Conservation (phyloP, 2,113 vertebrate species). For the Mastomys natalensis region DNA sequence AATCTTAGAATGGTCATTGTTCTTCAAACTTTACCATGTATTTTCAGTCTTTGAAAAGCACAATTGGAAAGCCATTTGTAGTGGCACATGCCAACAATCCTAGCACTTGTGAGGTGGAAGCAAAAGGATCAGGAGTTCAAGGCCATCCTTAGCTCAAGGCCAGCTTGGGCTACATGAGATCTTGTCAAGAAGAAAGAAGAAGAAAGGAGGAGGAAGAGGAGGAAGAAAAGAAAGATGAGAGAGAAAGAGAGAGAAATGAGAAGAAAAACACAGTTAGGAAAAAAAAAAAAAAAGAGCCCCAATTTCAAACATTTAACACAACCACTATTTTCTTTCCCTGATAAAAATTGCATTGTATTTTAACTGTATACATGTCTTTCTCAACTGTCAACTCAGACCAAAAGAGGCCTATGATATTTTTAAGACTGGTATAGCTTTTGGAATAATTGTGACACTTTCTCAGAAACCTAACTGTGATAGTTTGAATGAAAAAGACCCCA, state of each 20-base stretch:
- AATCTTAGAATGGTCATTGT: neutral
- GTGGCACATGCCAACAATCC: neutral
- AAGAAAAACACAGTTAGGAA: neutral
- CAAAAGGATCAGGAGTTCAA: neutral
- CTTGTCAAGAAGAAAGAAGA: neutral
- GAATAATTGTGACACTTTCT: neutral
- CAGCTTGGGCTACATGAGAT: neutral
- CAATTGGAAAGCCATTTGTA: neutral
- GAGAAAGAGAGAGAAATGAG: neutral
- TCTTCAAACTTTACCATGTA: neutral
- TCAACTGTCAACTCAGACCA: constrained; percentile 17
- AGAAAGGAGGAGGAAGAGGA: neutral
- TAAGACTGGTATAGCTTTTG: neutral
- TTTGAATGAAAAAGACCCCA: neutral
- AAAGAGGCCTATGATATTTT: neutral
- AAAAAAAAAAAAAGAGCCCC: neutral
- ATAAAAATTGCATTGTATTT: neutral
- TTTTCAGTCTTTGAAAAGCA: constrained; percentile 28
- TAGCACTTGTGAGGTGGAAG: neutral
- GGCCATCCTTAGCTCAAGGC: neutral
- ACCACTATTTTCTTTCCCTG: neutral
- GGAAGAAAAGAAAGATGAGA: fast-evolving
- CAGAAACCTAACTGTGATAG: neutral
- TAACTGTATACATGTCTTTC: neutral
- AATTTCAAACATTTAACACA: constrained; percentile 40